phyloP scores from a whole-genome alignment of 35 echinoderm and acorn worm species.

The Acanthaster planci region DNA sequence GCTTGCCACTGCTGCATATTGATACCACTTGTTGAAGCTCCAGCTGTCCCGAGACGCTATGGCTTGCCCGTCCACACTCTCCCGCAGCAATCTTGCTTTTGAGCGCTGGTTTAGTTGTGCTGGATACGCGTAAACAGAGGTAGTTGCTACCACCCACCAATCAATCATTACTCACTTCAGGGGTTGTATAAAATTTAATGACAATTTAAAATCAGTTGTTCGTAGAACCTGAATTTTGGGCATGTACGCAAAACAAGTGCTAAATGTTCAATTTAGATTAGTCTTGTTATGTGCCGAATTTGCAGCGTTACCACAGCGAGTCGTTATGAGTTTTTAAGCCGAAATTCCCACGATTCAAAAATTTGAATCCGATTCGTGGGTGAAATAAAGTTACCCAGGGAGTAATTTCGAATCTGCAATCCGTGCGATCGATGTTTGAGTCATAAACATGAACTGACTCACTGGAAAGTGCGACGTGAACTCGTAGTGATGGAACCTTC shows the following conservation, averaged over 20 bases:
- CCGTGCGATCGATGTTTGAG: conserved; percentile 7
- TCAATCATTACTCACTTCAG: conserved; percentile 73
- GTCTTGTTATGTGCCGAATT: neutral
- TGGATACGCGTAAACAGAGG: conserved; percentile 69
- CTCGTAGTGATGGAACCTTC: conserved; percentile 10
- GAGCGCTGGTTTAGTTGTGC: conserved; percentile 26
- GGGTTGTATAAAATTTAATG: conserved; percentile 70
- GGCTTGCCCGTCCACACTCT: conserved; percentile 41
- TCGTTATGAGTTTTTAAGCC: neutral
- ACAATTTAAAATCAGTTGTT: conserved; percentile 72
- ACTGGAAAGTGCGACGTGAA: conserved; percentile 14
- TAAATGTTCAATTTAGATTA: conserved; percentile 8
- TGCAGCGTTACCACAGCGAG: neutral
- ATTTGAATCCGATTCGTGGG: neutral
- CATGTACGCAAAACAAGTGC: conserved; percentile 31
- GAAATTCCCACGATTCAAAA: conserved; percentile 24
- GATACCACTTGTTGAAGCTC: conserved; percentile 33
- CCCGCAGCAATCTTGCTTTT: conserved; percentile 52
- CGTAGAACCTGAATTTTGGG: conserved; percentile 25
- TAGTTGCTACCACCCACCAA: conserved; percentile 59
- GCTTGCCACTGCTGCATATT: conserved; percentile 49
- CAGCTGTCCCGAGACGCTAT: conserved; percentile 29
- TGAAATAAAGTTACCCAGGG: neutral
- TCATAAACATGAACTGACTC: conserved; percentile 23
- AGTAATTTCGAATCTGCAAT: conserved; percentile 2